These are phyloP conservation scores for Anser cygnoides DNA, from an alignment of 2,113 vertebrate genomes.

Conservation along the genomic window DNA sequence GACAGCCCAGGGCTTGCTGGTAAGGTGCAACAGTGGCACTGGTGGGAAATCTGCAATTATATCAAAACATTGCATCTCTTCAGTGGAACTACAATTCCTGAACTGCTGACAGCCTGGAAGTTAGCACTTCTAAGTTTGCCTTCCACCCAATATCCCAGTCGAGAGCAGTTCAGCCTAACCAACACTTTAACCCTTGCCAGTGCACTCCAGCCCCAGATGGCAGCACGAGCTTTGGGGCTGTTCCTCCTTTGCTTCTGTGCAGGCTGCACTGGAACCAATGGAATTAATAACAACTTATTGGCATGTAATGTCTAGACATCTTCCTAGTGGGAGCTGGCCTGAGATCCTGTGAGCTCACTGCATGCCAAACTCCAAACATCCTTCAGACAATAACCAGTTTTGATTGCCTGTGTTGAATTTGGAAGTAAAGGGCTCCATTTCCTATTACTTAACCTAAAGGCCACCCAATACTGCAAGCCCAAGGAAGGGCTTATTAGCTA, in stretches of 20 bases:
- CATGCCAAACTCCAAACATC: neutral
- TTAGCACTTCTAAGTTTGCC: neutral
- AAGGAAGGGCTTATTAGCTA: slow-evolving; percentile 37
- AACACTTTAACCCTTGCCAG: neutral
- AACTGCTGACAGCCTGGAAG: neutral
- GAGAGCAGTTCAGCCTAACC: neutral
- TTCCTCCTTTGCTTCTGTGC: neutral
- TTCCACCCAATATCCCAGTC: neutral
- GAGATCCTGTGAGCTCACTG: neutral
- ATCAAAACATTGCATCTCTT: neutral
- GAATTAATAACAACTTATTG: slow-evolving; percentile 37
- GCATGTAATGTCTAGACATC: slow-evolving; percentile 29
- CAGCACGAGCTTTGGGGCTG: neutral
- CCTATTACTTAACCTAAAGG: slow-evolving; percentile 21
- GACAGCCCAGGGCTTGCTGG: neutral
- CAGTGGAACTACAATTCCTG: neutral
- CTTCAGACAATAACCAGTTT: neutral
- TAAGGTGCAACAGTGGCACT: neutral
- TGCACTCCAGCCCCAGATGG: neutral
- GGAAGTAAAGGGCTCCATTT: slow-evolving; percentile 22
- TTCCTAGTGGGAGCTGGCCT: slow-evolving; percentile 6
- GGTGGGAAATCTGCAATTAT: neutral
- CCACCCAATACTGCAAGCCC: neutral
- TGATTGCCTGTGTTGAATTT: neutral
- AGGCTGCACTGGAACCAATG: neutral